A percentile compares a stretch with the other conserved stretches of the same genome.
phyloP scores from a whole-genome alignment of 2,797 vertebrate species.

The Nannoperca australis region DNA sequence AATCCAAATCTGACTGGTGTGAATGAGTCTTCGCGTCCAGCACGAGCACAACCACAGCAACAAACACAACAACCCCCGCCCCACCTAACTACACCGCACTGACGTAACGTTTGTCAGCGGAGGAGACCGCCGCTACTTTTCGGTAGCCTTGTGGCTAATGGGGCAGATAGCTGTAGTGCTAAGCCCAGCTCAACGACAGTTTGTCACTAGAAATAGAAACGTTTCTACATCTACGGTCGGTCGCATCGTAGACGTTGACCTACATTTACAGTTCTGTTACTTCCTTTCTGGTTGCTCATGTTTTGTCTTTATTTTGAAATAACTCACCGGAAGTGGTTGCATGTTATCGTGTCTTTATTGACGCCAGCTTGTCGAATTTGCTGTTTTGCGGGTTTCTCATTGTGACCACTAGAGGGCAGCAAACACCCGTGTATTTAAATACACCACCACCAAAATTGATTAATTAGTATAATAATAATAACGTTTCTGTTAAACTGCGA shows the following conservation, averaged over 20 bases:
- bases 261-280: background rate
- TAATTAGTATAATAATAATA: background rate
- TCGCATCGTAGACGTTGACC: background rate
- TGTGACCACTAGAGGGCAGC: background rate
- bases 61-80: conserved; percentile 23
- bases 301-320: background rate
- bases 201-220: too few species aligned
- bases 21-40: background rate
- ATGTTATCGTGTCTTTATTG: background rate
- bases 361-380: background rate
- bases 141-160: too few species aligned
- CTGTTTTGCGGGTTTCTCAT: background rate
- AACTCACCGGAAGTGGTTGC: background rate
- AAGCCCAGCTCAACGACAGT: background rate
- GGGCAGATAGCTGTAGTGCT: background rate
- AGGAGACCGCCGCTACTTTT: too few species aligned
- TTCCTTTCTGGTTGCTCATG: background rate
- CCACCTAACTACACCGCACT: conserved; percentile 18
- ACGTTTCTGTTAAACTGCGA: background rate
- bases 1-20: background rate
- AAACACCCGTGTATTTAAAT: background rate
- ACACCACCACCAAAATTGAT: background rate
- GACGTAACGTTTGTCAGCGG: conserved; percentile 33
- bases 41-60: conserved; percentile 4
- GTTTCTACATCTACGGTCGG: too few species aligned